A percentile compares a stretch with the other conserved stretches of the same genome.
Conservation (phyloP, 2,113 vertebrate genomes). For the Actenoides hombroni region DNA sequence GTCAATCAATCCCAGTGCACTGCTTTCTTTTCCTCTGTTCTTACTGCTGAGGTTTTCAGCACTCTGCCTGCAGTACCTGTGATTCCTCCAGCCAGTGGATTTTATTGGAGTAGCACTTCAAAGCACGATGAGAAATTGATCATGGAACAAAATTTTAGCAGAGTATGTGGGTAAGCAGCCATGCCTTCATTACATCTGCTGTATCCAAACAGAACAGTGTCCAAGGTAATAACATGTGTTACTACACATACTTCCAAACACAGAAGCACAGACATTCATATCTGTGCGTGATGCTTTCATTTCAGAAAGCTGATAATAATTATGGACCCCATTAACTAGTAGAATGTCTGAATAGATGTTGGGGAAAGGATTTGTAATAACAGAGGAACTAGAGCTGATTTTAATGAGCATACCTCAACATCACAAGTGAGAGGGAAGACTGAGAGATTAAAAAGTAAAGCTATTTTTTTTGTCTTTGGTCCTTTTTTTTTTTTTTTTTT, state of each 20-base stretch:
- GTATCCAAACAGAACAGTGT: background rate
- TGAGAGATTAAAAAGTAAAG: background rate
- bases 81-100: background rate
- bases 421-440: background rate
- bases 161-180: background rate
- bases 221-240: background rate
- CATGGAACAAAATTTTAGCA: background rate
- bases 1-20: background rate
- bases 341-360: background rate
- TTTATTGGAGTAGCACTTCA: background rate
- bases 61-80: background rate
- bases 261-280: background rate
- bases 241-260: background rate
- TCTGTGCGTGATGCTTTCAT: background rate
- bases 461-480: background rate
- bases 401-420: background rate
- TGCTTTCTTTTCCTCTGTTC: background rate
- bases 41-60: rapidly evolving
- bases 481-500: background rate
- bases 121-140: background rate
- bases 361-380: background rate
- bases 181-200: background rate
- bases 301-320: background rate
- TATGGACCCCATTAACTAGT: background rate
- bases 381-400: background rate